Conservation (phyloP, 2,113 vertebrate species). For the Synodontis membranacea region DNA sequence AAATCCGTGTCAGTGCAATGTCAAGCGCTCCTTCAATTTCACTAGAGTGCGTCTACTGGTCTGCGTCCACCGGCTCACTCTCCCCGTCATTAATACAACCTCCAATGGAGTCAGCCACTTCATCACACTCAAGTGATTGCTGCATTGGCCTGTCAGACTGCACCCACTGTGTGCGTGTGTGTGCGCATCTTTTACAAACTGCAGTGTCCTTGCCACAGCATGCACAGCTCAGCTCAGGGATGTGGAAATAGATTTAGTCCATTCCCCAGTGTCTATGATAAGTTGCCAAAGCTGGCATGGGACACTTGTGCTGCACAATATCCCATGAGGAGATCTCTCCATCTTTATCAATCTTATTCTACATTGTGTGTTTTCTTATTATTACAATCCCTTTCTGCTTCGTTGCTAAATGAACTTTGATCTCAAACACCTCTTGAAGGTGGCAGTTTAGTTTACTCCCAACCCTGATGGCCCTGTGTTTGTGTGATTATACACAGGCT, state of each 20-base stretch:
- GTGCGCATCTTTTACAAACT: slow-evolving; percentile 44
- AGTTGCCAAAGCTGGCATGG: slow-evolving; percentile 47
- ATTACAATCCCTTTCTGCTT: background rate
- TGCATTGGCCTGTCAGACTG: slow-evolving; percentile 40
- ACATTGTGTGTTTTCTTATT: background rate
- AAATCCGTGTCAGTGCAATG: slow-evolving; percentile 46
- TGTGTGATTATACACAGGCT: background rate
- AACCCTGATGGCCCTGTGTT: background rate
- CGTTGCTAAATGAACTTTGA: slow-evolving; percentile 4
- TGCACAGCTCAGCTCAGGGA: slow-evolving; percentile 46
- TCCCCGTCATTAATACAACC: slow-evolving; percentile 48
- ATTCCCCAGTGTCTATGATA: slow-evolving; percentile 39
- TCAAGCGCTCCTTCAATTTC: slow-evolving; percentile 56
- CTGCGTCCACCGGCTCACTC: slow-evolving; percentile 41
- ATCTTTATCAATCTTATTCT: slow-evolving; percentile 41
- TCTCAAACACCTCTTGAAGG: background rate
- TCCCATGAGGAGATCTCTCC: slow-evolving; percentile 38
- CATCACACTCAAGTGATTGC: slow-evolving; percentile 56
- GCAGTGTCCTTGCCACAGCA: slow-evolving; percentile 55
- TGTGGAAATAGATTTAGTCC: slow-evolving; percentile 51
- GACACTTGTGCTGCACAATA: slow-evolving; percentile 29
- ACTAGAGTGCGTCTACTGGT: slow-evolving; percentile 49
- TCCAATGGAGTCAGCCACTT: slow-evolving; percentile 51
- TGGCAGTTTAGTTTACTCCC: background rate
- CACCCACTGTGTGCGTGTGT: slow-evolving; percentile 14